Conservation (phyloP, 2,888 invertebrate species). For the Perithous albicinctus region DNA sequence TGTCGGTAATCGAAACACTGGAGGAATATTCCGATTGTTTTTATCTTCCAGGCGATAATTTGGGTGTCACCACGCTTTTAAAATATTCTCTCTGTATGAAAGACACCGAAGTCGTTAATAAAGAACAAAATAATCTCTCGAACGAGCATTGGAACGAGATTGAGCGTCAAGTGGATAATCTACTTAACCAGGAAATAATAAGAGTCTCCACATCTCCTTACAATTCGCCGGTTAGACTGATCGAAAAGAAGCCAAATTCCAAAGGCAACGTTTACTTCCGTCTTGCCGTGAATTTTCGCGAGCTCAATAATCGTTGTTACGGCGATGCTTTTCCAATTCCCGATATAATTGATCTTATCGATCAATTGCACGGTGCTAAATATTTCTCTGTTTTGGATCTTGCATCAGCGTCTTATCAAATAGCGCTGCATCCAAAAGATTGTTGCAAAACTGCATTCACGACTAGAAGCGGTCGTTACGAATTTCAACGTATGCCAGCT, state of each 20-base stretch:
- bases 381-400: slow-evolving; percentile 61
- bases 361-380: slow-evolving; percentile 42
- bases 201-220: slow-evolving; percentile 34
- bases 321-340: slow-evolving; percentile 34
- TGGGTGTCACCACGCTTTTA: neutral
- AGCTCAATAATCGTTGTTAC: slow-evolving; percentile 38
- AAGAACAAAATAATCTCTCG: neutral
- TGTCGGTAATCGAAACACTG: slow-evolving; percentile 19
- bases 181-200: slow-evolving; percentile 43
- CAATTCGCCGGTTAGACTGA: slow-evolving; percentile 26
- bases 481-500: slow-evolving; percentile 49
- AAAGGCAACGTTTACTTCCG: slow-evolving; percentile 9
- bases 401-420: slow-evolving; percentile 56
- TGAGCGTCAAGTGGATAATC: slow-evolving; percentile 11
- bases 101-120: neutral
- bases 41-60: slow-evolving; percentile 42
- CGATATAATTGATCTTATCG: slow-evolving; percentile 37
- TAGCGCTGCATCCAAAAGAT: slow-evolving; percentile 31
- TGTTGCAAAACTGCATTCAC: slow-evolving; percentile 52
- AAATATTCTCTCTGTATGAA: slow-evolving; percentile 37
- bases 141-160: slow-evolving; percentile 21
- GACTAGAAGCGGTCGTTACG: slow-evolving; percentile 52
- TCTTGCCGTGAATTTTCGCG: neutral
- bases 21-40: slow-evolving; percentile 55
- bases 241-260: slow-evolving; percentile 30